Base-by-base conservation (phyloP, 2,113 vertebrate genomes). In the Proterorhinus semilunaris region DNA sequence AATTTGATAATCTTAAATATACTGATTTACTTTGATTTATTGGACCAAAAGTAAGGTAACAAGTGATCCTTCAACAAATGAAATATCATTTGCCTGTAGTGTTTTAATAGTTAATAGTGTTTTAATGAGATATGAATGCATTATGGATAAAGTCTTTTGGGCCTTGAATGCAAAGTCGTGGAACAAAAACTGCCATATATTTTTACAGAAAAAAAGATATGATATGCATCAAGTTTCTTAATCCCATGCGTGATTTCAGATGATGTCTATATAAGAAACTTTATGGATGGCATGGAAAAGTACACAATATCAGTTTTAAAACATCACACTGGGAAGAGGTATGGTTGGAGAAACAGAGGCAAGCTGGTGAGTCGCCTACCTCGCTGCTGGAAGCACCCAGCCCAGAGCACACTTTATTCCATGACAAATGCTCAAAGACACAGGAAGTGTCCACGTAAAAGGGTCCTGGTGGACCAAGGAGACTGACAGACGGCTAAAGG, bases 401-500 rank as follows among this genome's bases (percentile, higher is more conserved):
- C 75, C 85, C 83, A 89, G 9, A 64, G 79, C 67, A 89, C 59
- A 71, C 67, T 80, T 75, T 90, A 86, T 79, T 87, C 82, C 79
- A 89, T 52, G 72, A 91, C 74, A 89, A 89, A 88, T 47, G 73
- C 83, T 85, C 85, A 87, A 62, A 85, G 88, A 83, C 79, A 82
- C 76, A 69, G 79, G 75, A 54, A n/a, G 68, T 75, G 89, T 74
- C 71, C 53, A 44, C 68, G 65, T 69, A 79, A 88, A 75, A 89
- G 62, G 75, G 68, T 90, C 75, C 62, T 68, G 83, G 57, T 46
- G 87, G 80, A 91, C 87, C 87, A 85, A 81, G 86, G 72, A 85
- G 83, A 88, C 68, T 88, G 88, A 91, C 66, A 83, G 88, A 85
- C 63, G 85, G 91, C 91, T 91, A 88, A 82, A 88, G 87, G 88